Base-by-base conservation (phyloP, 2,888 invertebrate species). In the Steinernema carpocapsae region DNA sequence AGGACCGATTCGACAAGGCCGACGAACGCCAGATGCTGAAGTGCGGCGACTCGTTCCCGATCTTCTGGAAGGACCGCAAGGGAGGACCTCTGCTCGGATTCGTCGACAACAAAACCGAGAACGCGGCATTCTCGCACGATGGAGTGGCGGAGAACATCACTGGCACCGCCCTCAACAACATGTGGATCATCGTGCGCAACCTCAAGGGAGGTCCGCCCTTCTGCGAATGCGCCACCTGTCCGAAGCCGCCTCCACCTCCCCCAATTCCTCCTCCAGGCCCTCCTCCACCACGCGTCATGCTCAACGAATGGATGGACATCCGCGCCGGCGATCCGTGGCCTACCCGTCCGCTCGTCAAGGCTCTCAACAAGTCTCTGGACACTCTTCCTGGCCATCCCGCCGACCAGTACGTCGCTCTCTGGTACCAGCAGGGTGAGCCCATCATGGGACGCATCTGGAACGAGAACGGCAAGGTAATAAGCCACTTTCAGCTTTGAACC, bases 361-460 rank as follows among this genome's bases (percentile, higher is more conserved):
- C 74, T 51, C 77, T 77, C n/a, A n/a, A n/a, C 76, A 70, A 75
- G 37, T 74, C 77, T 0, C 78, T 85, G 59, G 80, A 83, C 78
- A 85, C 85, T 6, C 59, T 84, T 52, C 75, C 83, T 14, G 83
- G 83, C 24, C 79, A 84, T 74, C 79, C 77, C 46, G 77, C 84
- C 48, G 85, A 85, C 45, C 85, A 85, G 74, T 85, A 81, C 75
- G 83, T 85, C 12, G 85, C 85, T 7, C 80, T 85, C 45, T 85
- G 85, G 85, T 85, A 85, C 77, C 75, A 80, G 75, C 56, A 78
- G 56, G 77, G 76, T 78, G 85, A 84, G 73, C 85, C 85, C 12
- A 84, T 85, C 72, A 85, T 85, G 85, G 85, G 84, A 22, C 82
- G 85, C 37, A 78, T 84, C 71, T 85, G 84, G 84, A 84, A 84